phyloP scores from a whole-genome alignment of 2,888 invertebrate species.

The Agapostemon virescens region DNA sequence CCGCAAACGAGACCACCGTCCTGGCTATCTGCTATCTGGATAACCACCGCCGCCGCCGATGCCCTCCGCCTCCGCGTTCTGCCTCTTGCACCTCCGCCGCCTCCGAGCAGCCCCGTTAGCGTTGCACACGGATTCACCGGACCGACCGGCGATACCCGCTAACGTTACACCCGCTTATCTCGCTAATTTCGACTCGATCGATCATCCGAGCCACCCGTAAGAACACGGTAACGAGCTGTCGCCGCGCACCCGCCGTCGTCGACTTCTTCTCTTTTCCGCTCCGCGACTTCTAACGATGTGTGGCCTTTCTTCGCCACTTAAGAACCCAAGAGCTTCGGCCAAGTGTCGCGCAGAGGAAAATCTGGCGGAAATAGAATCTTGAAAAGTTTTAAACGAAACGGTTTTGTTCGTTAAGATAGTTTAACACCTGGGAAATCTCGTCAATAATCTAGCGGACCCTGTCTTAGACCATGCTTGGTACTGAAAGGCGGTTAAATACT shows the following conservation, averaged over 20 bases:
- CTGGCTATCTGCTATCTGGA: conserved; percentile 81
- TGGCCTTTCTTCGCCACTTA: neutral
- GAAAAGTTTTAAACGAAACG: no score
- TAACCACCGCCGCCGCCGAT: conserved; percentile 76
- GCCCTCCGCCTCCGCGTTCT: conserved; percentile 41
- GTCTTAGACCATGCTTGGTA: no score
- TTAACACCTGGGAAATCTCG: no score
- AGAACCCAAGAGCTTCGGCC: no score
- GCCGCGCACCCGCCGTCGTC: neutral
- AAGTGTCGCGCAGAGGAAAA: no score
- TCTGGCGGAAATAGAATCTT: no score
- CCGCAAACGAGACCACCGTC: conserved; percentile 80
- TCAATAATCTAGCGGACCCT: no score
- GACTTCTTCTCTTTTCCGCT: neutral
- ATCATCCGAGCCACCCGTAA: conserved; percentile 52
- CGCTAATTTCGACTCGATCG: conserved; percentile 71
- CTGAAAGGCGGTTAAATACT: no score
- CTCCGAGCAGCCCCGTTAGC: conserved; percentile 32
- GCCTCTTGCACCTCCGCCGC: conserved; percentile 43
- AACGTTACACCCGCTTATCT: conserved; percentile 69
- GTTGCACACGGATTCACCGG: conserved; percentile 60
- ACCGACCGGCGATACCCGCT: conserved; percentile 59
- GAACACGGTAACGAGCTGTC: conserved; percentile 49
- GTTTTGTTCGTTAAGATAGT: no score
- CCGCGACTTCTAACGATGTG: neutral